A percentile compares a stretch with the other conserved stretches of the same genome.
Evolutionary conservation across 1,140 invertebrate species (phyloP).

Genomic region (Bradysia coprophila): DNA sequence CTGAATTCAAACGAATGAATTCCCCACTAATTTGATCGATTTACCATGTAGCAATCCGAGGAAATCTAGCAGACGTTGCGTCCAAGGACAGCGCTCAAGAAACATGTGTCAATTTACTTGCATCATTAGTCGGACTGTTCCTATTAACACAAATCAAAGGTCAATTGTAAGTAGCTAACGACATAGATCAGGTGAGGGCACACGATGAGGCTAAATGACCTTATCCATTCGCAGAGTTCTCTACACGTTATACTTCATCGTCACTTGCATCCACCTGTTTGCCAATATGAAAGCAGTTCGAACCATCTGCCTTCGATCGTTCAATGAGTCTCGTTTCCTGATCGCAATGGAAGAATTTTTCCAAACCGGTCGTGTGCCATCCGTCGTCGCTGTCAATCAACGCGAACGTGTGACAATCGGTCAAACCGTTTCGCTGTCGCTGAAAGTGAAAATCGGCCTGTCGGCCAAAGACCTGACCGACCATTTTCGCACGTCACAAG

Average conservation of each 20-base stretch:
- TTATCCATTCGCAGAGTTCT: constrained; percentile 19
- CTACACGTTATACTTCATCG: constrained; percentile 46
- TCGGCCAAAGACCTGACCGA: constrained; percentile 15
- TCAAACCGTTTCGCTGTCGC: constrained; percentile 22
- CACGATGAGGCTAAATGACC: neutral
- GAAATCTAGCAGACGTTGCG: constrained; percentile 85
- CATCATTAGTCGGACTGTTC: constrained; percentile 56
- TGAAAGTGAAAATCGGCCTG: constrained; percentile 19
- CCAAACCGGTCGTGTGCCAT: constrained; percentile 24
- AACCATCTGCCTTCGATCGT: constrained; percentile 45
- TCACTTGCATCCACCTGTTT: constrained; percentile 65
- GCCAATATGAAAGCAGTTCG: constrained; percentile 76
- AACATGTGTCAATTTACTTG: constrained; percentile 79
- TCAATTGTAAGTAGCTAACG: constrained; percentile 21
- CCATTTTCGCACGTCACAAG: constrained; percentile 13
- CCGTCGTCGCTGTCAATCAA: constrained; percentile 30
- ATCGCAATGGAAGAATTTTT: constrained; percentile 44
- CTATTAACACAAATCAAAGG: constrained; percentile 50
- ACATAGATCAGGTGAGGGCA: neutral
- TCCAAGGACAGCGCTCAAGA: constrained; percentile 96
- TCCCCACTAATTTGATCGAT: too few relatives aligned
- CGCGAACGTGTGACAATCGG: constrained; percentile 38
- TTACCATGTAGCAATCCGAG: constrained; percentile 75
- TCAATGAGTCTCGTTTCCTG: constrained; percentile 61
- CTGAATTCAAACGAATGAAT: too few relatives aligned